phyloP scores from a whole-genome alignment of 2,113 vertebrate genomes.

The Alethe castanea region DNA sequence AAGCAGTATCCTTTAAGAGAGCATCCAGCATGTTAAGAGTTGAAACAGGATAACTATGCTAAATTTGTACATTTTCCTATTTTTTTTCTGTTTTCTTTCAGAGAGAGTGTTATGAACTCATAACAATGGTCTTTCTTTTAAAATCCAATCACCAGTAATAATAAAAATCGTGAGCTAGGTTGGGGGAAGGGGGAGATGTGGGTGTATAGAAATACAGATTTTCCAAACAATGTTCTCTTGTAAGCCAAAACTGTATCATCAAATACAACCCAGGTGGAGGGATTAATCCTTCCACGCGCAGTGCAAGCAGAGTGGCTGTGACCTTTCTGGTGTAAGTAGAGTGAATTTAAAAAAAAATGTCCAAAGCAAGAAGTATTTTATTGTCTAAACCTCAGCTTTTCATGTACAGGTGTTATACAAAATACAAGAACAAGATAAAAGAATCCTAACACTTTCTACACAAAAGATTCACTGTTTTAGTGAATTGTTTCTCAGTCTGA shows the following conservation, averaged over 20 bases:
- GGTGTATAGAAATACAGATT: neutral
- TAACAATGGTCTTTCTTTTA: neutral
- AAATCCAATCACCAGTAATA: neutral
- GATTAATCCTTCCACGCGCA: neutral
- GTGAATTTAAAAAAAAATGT: neutral
- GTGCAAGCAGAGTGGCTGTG: neutral
- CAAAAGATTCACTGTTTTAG: neutral
- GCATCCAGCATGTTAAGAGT: neutral
- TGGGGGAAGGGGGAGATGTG: rapidly evolving
- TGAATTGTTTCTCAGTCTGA: neutral
- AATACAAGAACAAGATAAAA: neutral
- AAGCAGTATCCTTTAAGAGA: neutral
- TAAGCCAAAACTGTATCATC: neutral
- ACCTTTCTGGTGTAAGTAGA: neutral
- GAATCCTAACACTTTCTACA: neutral
- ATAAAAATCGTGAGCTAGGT: neutral
- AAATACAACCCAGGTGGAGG: neutral
- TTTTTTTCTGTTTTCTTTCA: neutral
- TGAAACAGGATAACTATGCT: neutral
- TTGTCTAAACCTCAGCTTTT: neutral
- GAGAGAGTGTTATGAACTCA: neutral
- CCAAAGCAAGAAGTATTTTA: neutral
- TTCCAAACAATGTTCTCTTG: neutral
- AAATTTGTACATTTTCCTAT: neutral
- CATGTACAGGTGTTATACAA: neutral